Conservation (phyloP, 2,797 vertebrate species). For the Poecilia wingei region DNA sequence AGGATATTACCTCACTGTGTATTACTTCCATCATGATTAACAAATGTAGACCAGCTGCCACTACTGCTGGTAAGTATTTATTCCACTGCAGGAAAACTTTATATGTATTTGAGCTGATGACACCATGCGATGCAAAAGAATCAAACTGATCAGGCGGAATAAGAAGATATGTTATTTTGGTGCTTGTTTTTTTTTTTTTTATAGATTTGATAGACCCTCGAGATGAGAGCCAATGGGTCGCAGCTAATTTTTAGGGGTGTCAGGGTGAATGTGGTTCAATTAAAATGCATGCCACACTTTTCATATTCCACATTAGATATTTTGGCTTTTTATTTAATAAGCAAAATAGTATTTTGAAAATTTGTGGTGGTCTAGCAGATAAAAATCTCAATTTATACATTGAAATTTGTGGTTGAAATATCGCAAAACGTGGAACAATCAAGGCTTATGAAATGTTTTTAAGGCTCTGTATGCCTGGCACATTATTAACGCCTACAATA, state of each 20-base stretch:
- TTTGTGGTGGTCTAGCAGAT: not conserved
- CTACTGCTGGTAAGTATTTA: not conserved
- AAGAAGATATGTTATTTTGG: not conserved
- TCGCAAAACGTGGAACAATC: not conserved
- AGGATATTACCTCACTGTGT: not conserved
- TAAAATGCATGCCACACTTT: not conserved
- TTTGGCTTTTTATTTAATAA: conserved; percentile 1
- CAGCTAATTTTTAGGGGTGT: not conserved
- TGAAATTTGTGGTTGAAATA: not conserved
- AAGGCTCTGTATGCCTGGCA: conserved; percentile 7
- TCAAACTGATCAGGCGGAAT: not conserved
- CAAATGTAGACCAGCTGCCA: not conserved
- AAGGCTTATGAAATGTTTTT: not conserved
- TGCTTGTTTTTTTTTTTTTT: not conserved
- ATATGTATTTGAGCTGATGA: not conserved
- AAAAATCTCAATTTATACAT: not conserved
- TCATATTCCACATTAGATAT: not conserved
- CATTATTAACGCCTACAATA: conserved; percentile 18
- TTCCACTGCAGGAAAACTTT: not conserved
- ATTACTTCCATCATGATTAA: not conserved
- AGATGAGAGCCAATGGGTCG: not conserved
- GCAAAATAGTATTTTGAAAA: conserved; percentile 4
- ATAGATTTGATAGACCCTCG: no score
- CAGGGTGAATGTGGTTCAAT: not conserved
- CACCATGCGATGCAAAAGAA: not conserved